Percentiles rank a stretch among this genome's conserved stretches.
These are phyloP conservation scores for Jordanella pulchra DNA, from an alignment of 2,797 vertebrate species.

Conservation along the genomic window DNA sequence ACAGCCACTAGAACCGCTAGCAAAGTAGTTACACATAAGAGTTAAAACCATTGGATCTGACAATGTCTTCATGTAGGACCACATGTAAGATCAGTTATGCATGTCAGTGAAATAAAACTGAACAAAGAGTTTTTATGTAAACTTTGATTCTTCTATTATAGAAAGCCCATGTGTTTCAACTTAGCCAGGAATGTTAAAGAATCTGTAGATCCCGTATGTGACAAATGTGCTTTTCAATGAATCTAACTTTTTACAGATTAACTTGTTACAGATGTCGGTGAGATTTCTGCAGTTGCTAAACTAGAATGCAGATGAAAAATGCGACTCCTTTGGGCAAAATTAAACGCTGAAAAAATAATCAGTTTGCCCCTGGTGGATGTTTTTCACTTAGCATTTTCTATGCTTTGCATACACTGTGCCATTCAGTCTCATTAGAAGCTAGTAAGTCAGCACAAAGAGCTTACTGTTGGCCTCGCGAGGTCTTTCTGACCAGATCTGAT, in stretches of 20 bases:
- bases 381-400: constrained; percentile 8
- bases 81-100: constrained; percentile 6
- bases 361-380: background rate
- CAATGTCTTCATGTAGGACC: background rate
- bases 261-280: constrained; percentile 25
- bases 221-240: constrained; percentile 19
- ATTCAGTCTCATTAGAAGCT: background rate
- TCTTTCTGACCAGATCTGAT: background rate
- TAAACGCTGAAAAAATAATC: constrained; percentile 5
- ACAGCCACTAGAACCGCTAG: constrained; percentile 5
- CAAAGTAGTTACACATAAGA: background rate
- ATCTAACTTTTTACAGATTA: constrained; percentile 3
- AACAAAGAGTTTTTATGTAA: background rate
- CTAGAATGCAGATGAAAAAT: background rate
- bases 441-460: background rate
- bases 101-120: constrained; percentile 15
- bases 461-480: background rate
- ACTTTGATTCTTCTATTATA: constrained; percentile 12
- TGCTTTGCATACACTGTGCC: background rate
- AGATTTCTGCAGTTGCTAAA: background rate
- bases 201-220: constrained; percentile 2
- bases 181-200: constrained; percentile 11
- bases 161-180: constrained; percentile 38
- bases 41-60: background rate
- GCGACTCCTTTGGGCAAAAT: background rate